Base-by-base conservation (phyloP, 2,797 vertebrate genomes). In the Gambelia wislizenii region DNA sequence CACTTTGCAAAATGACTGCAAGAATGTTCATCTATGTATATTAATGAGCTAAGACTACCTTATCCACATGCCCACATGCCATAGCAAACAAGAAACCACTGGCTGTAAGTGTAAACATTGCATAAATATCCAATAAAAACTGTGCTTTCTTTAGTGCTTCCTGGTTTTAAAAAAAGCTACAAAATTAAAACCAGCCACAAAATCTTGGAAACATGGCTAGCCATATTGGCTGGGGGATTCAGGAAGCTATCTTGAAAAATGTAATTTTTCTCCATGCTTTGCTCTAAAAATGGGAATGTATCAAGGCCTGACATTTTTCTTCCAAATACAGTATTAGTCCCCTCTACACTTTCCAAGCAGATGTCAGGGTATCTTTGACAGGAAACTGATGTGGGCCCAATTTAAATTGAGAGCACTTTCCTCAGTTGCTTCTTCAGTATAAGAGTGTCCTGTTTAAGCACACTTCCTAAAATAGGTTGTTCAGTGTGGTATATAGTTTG, bases 1-100 rank as follows among this genome's bases (percentile, higher is more conserved):
- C 78, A 91, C 93, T 94, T 72, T 92, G 86, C 89, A 93, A 87
- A 94, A 93, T 8, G 82, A 47, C 86, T 90, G 64, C 20, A 33
- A 90, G 36, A 79, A 70, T 93, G 94, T 91, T 84, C 90, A 86
- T 89, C 13, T 52, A 88, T 87, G 75, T 86, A 54, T 85, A 90
- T 87, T 93, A 69, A 74, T 74, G n/a, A 84, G 64, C 64, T 33
- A 67, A 67, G 27, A 33, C 30, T 30, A 70, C 64, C 42, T 91
- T 7, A n/a, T 83, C 83, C n/a, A 52, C 84, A 81, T 74, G 85
- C 56, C 89, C 85, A 87, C 79, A 47, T 44, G 90, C 83, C 74
- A 54, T 44, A 52, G 76, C 78, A 92, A 89, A 56, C 61, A 81
- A 52, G 14, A 92, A 85, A 86, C 64, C n/a, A 80, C 88, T 91